Percentiles rank a stretch among this genome's conserved stretches.
phyloP scores from a whole-genome alignment of 2,113 vertebrate species.

The Donacobius atricapilla region DNA sequence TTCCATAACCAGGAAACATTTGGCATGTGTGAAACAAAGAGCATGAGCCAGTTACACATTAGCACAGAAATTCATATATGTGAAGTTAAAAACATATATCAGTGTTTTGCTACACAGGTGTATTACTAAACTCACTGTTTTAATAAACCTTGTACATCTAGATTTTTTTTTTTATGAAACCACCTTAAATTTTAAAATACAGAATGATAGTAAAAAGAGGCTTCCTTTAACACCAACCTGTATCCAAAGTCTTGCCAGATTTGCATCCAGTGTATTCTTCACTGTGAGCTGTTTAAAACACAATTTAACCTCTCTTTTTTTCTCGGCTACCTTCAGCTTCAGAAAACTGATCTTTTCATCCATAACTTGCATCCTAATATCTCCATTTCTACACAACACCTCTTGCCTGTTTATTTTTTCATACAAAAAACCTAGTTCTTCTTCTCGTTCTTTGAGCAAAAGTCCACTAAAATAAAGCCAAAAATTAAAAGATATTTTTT shows the following conservation, averaged over 20 bases:
- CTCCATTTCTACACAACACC: slow-evolving; percentile 72
- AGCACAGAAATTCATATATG: not conserved
- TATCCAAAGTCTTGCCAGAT: slow-evolving; percentile 77
- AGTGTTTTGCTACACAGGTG: not conserved
- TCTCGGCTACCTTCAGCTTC: slow-evolving; percentile 76
- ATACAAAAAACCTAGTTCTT: slow-evolving; percentile 82
- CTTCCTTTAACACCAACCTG: slow-evolving; percentile 73
- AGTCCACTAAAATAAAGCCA: slow-evolving; percentile 73
- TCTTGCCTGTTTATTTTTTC: slow-evolving; percentile 84
- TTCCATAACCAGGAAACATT: not conserved
- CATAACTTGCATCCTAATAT: slow-evolving; percentile 74
- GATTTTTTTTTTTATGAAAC: not conserved
- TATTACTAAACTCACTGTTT: not conserved
- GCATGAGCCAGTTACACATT: not conserved
- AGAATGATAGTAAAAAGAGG: not conserved
- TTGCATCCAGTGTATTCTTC: slow-evolving; percentile 72
- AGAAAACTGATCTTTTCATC: slow-evolving; percentile 83
- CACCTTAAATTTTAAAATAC: not conserved
- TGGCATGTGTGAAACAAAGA: not conserved
- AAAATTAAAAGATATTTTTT: not conserved
- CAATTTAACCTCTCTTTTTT: slow-evolving; percentile 76
- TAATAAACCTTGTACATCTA: not conserved
- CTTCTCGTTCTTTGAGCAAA: slow-evolving; percentile 85
- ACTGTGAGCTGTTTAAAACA: slow-evolving; percentile 66
- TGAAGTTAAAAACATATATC: not conserved